Evolutionary conservation across 2,113 vertebrate species (phyloP).

Genomic region (Amphilophus citrinellus): DNA sequence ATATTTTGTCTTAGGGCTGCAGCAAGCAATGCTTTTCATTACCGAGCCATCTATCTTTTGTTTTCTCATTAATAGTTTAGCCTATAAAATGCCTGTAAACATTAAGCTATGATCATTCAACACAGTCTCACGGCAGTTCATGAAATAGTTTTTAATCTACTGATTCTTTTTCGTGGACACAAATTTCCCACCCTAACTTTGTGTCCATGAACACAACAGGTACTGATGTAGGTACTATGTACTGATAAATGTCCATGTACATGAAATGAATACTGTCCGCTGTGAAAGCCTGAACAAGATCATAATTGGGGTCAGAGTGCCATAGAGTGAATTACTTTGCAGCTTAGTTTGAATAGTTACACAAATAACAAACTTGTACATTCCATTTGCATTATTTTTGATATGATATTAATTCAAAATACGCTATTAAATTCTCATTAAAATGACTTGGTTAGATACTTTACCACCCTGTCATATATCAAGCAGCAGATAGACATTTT

Average conservation of each 20-base stretch:
- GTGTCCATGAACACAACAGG: neutral
- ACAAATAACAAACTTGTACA: neutral
- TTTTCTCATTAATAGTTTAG: neutral
- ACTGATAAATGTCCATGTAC: neutral
- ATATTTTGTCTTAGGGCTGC: neutral
- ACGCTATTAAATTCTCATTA: neutral
- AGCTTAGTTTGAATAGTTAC: neutral
- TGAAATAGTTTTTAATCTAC: neutral
- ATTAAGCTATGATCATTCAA: neutral
- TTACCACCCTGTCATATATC: neutral
- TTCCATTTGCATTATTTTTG: neutral
- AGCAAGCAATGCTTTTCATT: neutral
- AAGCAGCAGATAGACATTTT: no score
- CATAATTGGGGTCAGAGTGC: neutral
- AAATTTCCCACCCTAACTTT: neutral
- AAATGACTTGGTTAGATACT: neutral
- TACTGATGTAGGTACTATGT: neutral
- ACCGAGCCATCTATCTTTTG: neutral
- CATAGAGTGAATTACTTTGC: neutral
- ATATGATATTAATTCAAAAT: neutral
- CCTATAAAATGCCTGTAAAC: neutral
- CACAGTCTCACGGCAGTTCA: neutral
- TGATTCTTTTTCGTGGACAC: neutral
- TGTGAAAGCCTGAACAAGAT: neutral
- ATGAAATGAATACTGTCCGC: neutral